Evolutionary conservation across 64 coral and sea anemone species (phyloP).

Genomic region (Exaiptasia diaphana): DNA sequence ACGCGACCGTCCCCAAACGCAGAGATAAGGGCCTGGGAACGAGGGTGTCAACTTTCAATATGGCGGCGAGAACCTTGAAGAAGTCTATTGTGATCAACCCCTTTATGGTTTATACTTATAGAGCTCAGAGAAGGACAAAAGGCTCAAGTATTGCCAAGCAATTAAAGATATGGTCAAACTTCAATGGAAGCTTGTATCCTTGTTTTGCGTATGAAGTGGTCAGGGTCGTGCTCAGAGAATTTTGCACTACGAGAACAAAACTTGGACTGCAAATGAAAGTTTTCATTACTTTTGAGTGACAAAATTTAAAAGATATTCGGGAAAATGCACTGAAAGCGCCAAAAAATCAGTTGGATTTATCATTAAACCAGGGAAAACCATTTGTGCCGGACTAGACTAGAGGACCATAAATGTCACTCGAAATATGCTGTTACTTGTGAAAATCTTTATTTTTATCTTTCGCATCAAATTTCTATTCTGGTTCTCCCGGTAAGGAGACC

Average conservation of each 20-base stretch:
- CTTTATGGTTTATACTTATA: background rate
- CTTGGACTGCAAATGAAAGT: no score
- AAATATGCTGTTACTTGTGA: no score
- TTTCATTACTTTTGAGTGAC: background rate
- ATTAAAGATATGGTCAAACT: slow-evolving; percentile 55
- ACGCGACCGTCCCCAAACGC: background rate
- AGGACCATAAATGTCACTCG: no score
- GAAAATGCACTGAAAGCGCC: no score
- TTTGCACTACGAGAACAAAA: no score
- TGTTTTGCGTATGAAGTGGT: background rate
- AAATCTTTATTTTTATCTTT: no score
- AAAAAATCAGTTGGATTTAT: background rate
- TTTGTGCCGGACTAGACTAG: background rate
- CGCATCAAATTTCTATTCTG: no score
- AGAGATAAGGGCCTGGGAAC: background rate
- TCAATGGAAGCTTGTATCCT: slow-evolving; percentile 89
- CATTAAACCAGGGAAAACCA: background rate
- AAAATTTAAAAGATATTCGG: background rate
- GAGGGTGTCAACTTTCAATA: background rate
- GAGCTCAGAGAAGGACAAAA: background rate
- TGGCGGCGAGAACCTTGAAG: no score
- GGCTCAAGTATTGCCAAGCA: background rate
- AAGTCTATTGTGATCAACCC: no score
- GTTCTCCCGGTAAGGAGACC: no score
- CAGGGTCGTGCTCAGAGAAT: background rate